A percentile compares a stretch with the other conserved stretches of the same genome.
These are phyloP conservation scores for Geococcyx californianus DNA, from an alignment of 2,113 vertebrate genomes.

Conservation along the genomic window DNA sequence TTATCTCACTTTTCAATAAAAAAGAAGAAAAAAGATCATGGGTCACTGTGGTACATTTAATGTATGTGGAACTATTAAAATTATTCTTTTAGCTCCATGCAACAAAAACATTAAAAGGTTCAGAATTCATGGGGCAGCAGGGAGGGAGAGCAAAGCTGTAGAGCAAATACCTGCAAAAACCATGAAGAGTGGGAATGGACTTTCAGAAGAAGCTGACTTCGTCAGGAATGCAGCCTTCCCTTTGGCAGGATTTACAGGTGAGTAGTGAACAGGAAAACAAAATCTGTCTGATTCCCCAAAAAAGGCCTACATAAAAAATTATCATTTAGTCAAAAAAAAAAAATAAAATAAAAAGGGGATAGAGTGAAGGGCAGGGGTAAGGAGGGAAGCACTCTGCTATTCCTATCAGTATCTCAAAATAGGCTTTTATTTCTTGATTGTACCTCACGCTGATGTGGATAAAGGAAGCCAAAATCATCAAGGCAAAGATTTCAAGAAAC, in stretches of 20 bases:
- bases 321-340: background rate
- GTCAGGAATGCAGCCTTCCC: background rate
- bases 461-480: slow-evolving; percentile 46
- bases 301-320: background rate
- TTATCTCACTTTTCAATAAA: background rate
- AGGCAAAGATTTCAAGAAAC: slow-evolving; percentile 44
- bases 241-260: background rate
- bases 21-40: background rate
- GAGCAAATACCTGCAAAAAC: background rate
- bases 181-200: background rate
- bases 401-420: background rate
- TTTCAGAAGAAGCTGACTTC: background rate
- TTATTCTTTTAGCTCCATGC: background rate
- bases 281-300: slow-evolving; percentile 8
- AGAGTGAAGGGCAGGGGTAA: background rate
- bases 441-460: background rate
- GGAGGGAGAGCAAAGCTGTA: background rate
- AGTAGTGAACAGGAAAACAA: background rate
- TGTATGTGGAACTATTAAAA: background rate
- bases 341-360: no score
- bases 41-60: background rate
- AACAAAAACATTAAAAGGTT: background rate
- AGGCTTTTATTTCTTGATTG: slow-evolving; percentile 46
- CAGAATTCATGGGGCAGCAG: background rate
- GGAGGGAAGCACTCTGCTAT: background rate